Conservation (phyloP, 2,797 vertebrate genomes). For the Trachurus trachurus region DNA sequence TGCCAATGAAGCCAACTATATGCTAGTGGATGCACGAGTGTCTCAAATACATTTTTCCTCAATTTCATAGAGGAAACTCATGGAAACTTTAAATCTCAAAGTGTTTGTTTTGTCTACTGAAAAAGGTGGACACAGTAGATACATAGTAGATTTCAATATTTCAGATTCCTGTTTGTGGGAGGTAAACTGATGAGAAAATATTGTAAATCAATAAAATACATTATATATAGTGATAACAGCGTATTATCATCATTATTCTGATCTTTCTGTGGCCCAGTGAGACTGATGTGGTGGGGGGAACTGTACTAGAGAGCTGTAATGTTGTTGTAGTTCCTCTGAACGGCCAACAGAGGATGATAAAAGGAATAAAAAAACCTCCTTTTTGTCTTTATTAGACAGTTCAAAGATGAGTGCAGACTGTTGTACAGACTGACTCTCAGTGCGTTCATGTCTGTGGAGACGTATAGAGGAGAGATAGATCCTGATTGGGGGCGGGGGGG, state of each 20-base stretch:
- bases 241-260: too few species aligned
- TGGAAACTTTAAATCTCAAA: not conserved
- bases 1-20: not conserved
- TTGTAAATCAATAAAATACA: too few species aligned
- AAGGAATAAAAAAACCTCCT: not conserved
- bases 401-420: not conserved
- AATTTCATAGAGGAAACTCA: not conserved
- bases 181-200: too few species aligned
- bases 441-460: not conserved
- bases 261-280: not conserved
- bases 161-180: too few species aligned
- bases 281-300: not conserved
- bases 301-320: not conserved
- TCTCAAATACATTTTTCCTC: too few species aligned
- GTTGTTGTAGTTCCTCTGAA: not conserved
- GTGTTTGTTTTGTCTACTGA: conserved; percentile 18
- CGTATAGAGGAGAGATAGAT: not conserved
- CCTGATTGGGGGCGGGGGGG: not conserved
- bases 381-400: not conserved
- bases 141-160: too few species aligned
- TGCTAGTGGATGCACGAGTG: fast-evolving
- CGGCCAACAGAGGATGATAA: conserved; percentile 22
- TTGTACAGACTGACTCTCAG: too few species aligned
- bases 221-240: too few species aligned
- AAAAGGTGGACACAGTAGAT: too few species aligned